Base-by-base conservation (phyloP, 2,113 vertebrate genomes). In the Osmerus eperlanus region DNA sequence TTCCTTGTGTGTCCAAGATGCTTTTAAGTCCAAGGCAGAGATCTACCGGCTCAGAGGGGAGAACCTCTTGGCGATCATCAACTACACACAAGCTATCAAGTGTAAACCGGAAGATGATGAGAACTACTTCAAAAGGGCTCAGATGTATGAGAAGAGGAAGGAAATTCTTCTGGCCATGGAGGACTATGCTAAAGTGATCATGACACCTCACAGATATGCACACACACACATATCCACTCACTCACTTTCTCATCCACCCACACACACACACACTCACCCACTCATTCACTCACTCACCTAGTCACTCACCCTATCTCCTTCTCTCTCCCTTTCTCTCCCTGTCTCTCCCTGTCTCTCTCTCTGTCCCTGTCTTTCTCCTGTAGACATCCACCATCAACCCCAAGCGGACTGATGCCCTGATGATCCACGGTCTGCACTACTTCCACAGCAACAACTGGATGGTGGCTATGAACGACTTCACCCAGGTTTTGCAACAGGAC, bases 1-100 rank as follows among this genome's bases (percentile, higher is more conserved):
- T 70, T 69, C 11, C n/a, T 21, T 18, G 25, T 68, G 69, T 79
- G 65, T 74, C 89, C 63, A 84, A 94, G 93, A 91, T 56, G 83
- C 84, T 3, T 92, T 93, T 76, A 81, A 89, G 63, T 93, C 92
- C 76, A 91, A 83, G 78, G 93, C 93, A 72, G 91, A 94, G 83
- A 94, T 94, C 84, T 92, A 82, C 74, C 91, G 72, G 67, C 78
- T 64, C 47, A 88, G 74, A 61, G 87, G 89, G 19, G 78, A 94
- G 6, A 66, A 76, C 41, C 83, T 77, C 1, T 25, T 90, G 81
- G 88, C 92, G 63, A 89, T 93, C 74, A 71, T 90, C 32, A 93
- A 72, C 79, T 94, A 92, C 53, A 89, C 81, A 3, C 89, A 90
- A 70, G 93, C 92, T 68, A 85, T 92, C 78, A 88, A 88, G 36